phyloP scores from a whole-genome alignment of 2,888 invertebrate genomes.

The Sphaerophoria taeniata region DNA sequence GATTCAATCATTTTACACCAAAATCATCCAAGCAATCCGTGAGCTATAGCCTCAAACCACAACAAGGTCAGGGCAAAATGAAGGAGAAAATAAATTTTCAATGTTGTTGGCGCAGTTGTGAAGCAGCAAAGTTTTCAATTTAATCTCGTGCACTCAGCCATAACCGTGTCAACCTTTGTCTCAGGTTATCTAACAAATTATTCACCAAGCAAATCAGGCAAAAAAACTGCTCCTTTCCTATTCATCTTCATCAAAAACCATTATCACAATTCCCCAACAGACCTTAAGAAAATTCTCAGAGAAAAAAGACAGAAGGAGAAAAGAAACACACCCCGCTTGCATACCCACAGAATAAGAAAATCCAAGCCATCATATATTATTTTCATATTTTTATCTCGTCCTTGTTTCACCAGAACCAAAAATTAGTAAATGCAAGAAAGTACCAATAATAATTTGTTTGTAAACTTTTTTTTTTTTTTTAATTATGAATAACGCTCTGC shows the following conservation, averaged over 20 bases:
- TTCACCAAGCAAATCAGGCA: constrained; percentile 5
- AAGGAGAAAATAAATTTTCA: too few relatives aligned
- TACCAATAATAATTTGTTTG: constrained; percentile 41
- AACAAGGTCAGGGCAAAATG: too few relatives aligned
- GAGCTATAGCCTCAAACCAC: too few relatives aligned
- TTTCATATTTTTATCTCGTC: constrained; percentile 11
- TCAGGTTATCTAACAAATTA: constrained; percentile 14
- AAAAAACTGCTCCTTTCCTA: background rate
- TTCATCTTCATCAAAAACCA: constrained; percentile 21
- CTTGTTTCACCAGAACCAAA: background rate
- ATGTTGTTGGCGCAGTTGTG: background rate
- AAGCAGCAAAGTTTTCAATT: background rate
- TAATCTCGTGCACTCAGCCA: background rate
- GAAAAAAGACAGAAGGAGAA: background rate
- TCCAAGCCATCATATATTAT: background rate
- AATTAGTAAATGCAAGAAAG: constrained; percentile 46
- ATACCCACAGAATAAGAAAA: background rate
- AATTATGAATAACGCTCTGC: constrained; percentile 26
- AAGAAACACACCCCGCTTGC: background rate
- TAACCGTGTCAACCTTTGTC: constrained; percentile 12
- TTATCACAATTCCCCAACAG: constrained; percentile 15
- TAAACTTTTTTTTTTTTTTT: background rate
- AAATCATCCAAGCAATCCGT: too few relatives aligned
- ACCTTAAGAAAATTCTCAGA: background rate
- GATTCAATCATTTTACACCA: too few relatives aligned